Percentiles rank a stretch among this genome's conserved stretches.
Conservation (phyloP, 2,797 vertebrate species). For the Morus bassanus region DNA sequence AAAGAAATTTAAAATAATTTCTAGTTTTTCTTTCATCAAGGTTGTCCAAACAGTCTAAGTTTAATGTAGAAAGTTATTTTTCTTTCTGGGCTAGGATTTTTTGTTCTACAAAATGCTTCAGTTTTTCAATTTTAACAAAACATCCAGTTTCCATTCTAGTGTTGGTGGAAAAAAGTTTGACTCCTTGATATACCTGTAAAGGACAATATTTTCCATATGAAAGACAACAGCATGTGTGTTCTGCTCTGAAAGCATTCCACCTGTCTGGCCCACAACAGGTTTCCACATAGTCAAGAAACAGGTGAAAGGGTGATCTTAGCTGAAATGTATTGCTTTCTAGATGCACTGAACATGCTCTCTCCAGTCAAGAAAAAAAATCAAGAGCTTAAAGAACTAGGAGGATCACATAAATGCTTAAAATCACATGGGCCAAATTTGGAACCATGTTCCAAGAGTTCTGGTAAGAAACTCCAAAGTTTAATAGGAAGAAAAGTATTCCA, state of each 20-base stretch:
- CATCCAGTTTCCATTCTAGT: background rate
- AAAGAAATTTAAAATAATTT: background rate
- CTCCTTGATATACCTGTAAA: background rate
- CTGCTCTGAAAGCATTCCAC: background rate
- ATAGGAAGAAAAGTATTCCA: background rate
- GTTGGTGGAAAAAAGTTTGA: background rate
- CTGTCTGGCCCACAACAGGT: background rate
- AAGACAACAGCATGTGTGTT: background rate
- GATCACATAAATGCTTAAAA: background rate
- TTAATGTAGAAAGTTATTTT: background rate
- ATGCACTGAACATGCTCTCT: background rate
- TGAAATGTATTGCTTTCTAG: background rate
- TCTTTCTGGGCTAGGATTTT: fast-evolving
- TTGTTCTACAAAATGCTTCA: background rate
- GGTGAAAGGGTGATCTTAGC: background rate
- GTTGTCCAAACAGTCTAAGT: background rate
- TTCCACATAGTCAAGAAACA: background rate
- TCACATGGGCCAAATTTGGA: background rate
- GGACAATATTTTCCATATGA: background rate
- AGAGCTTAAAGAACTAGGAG: background rate
- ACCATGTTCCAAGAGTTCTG: background rate
- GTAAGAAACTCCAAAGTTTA: background rate
- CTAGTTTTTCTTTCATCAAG: background rate
- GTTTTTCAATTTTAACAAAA: background rate
- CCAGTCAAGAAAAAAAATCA: background rate